Percentiles rank a stretch among this genome's conserved stretches.
These are phyloP conservation scores for Ischnura elegans DNA, from an alignment of 2,888 invertebrate genomes.

Conservation along the genomic window DNA sequence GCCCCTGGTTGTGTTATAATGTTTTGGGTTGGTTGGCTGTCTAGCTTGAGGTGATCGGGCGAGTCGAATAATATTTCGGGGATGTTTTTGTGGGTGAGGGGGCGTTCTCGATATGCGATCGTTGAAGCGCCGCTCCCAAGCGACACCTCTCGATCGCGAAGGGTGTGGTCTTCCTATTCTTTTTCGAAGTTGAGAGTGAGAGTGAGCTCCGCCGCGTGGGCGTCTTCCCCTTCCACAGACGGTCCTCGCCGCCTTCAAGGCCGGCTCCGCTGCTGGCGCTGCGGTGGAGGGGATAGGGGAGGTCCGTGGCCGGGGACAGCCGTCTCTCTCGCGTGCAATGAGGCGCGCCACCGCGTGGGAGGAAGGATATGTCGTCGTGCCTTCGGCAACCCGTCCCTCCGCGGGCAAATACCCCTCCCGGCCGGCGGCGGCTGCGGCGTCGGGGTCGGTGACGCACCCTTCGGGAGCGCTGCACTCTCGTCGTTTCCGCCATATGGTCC, in stretches of 20 bases:
- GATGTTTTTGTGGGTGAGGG: no score
- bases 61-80: no score
- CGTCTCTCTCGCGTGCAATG: background rate
- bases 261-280: background rate
- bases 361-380: background rate
- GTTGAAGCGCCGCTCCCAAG: background rate
- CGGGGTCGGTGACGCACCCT: background rate
- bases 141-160: background rate
- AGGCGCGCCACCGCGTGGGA: background rate
- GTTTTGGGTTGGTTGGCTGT: no score
- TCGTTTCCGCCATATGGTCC: conserved; percentile 2
- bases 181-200: background rate
- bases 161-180: conserved; percentile 1
- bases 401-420: background rate
- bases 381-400: background rate
- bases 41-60: no score
- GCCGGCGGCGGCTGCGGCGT: background rate
- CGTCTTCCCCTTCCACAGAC: background rate
- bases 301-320: background rate
- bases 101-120: no score
- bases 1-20: no score
- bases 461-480: background rate
- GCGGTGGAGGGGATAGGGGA: background rate
- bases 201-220: background rate
- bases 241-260: background rate